phyloP scores from a whole-genome alignment of 1,140 invertebrate genomes.

The Pseudobourletiella spinata region DNA sequence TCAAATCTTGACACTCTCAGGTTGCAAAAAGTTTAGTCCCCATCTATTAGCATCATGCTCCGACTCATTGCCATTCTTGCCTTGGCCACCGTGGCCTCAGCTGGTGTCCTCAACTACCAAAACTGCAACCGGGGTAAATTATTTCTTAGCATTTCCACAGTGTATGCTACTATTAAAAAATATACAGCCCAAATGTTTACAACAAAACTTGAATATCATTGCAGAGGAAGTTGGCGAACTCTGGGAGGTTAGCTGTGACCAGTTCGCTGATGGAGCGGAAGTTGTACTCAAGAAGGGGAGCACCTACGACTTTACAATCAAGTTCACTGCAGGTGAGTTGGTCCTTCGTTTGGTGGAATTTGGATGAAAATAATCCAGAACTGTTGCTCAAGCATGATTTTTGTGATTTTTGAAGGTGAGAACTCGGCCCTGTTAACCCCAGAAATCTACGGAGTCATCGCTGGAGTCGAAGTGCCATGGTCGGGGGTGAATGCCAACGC shows the following conservation, averaged over 20 bases:
- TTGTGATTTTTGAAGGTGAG: neutral
- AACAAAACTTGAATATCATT: too few species aligned
- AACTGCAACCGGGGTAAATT: too few species aligned
- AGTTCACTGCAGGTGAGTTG: neutral
- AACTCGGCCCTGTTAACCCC: neutral
- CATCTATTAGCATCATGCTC: too few species aligned
- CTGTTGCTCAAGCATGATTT: neutral
- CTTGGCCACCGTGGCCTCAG: too few species aligned
- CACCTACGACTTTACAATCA: neutral
- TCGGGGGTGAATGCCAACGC: neutral
- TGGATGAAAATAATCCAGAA: neutral
- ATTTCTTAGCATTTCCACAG: too few species aligned
- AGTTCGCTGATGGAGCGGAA: neutral
- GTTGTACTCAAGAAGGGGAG: neutral
- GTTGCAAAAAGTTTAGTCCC: too few species aligned
- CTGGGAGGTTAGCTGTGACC: neutral
- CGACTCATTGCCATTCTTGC: too few species aligned
- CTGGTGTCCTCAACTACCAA: too few species aligned
- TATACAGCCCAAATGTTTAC: too few species aligned
- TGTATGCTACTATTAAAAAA: too few species aligned
- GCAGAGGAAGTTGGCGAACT: too few species aligned
- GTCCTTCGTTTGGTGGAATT: neutral
- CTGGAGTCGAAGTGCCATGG: neutral
- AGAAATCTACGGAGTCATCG: neutral
- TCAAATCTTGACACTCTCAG: too few species aligned